These are phyloP conservation scores for Trinorchestia longiramus DNA, from an alignment of 1,140 invertebrate species.

Conservation along the genomic window DNA sequence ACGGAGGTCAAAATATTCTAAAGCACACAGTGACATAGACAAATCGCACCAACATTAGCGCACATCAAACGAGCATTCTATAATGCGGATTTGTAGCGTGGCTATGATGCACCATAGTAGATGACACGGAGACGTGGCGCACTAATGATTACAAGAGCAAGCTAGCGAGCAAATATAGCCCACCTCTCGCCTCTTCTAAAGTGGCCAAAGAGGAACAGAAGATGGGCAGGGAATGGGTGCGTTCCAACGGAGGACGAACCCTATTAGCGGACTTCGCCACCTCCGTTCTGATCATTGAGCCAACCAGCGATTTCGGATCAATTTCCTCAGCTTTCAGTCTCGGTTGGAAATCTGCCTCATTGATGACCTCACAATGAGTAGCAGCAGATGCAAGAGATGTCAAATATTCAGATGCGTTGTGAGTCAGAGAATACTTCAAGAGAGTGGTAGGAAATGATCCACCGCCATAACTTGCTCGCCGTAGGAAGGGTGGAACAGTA, in stretches of 20 bases:
- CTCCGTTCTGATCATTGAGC: background rate
- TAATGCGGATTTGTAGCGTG: background rate
- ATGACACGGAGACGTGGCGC: slow-evolving; percentile 31
- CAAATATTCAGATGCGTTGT: background rate
- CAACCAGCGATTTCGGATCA: background rate
- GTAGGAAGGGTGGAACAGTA: background rate
- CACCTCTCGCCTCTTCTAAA: slow-evolving; percentile 37
- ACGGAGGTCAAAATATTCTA: background rate
- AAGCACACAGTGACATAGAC: slow-evolving; percentile 34
- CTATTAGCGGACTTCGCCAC: background rate
- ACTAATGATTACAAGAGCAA: slow-evolving; percentile 50
- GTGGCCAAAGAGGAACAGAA: background rate
- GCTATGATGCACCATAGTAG: background rate
- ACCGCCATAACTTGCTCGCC: background rate
- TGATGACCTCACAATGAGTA: slow-evolving; percentile 26
- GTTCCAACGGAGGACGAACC: slow-evolving; percentile 17
- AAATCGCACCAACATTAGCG: slow-evolving; percentile 1
- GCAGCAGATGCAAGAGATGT: slow-evolving; percentile 11
- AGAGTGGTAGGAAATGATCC: background rate
- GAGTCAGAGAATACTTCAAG: background rate
- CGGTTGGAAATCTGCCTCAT: slow-evolving; percentile 24
- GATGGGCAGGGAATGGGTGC: slow-evolving; percentile 27
- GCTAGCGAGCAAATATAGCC: slow-evolving; percentile 43
- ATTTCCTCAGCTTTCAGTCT: background rate
- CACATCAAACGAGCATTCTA: slow-evolving; percentile 28